A percentile compares a stretch with the other conserved stretches of the same genome.
These are phyloP conservation scores for Fregetta grallaria DNA, from an alignment of 2,113 vertebrate genomes.

Conservation along the genomic window DNA sequence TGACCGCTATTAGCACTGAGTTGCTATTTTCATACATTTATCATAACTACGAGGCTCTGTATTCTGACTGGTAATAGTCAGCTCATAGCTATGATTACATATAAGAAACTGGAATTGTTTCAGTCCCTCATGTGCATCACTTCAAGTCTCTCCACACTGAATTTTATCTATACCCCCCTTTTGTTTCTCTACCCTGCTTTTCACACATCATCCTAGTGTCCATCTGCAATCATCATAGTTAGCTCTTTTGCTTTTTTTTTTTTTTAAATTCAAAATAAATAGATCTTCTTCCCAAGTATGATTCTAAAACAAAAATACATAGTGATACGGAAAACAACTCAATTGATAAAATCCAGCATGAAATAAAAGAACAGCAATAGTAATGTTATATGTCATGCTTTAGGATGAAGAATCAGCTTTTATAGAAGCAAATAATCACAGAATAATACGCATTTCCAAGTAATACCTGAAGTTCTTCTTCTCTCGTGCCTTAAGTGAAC, in stretches of 20 bases:
- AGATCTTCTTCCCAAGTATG: not conserved
- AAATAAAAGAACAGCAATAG: not conserved
- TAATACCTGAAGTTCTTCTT: not conserved
- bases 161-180: not conserved
- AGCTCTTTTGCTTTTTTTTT: not conserved
- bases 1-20: not conserved
- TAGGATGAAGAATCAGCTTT: not conserved
- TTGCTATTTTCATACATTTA: not conserved
- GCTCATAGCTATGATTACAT: not conserved
- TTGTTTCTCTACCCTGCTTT: not conserved
- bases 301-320: not conserved
- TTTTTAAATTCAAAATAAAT: not conserved
- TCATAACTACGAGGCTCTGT: not conserved
- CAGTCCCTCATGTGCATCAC: not conserved
- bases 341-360: not conserved
- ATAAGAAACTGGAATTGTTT: not conserved
- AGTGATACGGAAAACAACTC: not conserved
- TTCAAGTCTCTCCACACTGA: not conserved
- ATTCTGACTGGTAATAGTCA: not conserved
- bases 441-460: not conserved
- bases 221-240: rapidly evolving
- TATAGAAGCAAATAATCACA: not conserved
- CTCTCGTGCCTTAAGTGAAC: not conserved
- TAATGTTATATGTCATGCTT: not conserved
- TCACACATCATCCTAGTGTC: not conserved